Percentiles rank a stretch among this genome's conserved stretches.
Evolutionary conservation across 2,113 vertebrate species (phyloP).

Genomic region (Phyllostomus discolor): DNA sequence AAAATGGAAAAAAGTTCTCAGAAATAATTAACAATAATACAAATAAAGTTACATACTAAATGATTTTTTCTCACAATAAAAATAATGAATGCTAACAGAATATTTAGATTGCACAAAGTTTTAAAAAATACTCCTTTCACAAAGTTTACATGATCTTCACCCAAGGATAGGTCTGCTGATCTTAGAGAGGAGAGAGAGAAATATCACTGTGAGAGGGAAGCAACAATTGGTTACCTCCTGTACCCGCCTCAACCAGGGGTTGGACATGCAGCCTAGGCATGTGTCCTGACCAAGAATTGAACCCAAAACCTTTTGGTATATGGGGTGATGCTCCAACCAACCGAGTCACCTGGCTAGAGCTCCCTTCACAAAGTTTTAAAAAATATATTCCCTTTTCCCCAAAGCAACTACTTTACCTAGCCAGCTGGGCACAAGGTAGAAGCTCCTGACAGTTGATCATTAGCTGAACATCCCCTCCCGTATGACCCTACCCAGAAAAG

Average conservation of each 20-base stretch:
- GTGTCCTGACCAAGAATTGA: no score
- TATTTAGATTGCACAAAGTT: background rate
- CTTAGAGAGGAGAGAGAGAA: no score
- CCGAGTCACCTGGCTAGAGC: no score
- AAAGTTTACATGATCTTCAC: background rate
- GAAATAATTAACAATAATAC: conserved; percentile 16
- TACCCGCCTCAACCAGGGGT: no score
- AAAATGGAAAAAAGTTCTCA: background rate
- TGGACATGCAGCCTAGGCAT: no score
- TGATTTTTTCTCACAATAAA: background rate
- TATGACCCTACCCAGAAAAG: background rate
- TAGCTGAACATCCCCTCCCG: background rate
- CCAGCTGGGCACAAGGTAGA: background rate
- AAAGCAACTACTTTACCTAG: background rate
- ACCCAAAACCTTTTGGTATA: no score
- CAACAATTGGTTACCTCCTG: no score
- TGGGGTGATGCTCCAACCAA: no score
- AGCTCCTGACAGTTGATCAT: background rate
- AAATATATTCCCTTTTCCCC: background rate
- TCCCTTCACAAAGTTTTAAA: background rate
- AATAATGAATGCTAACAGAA: conserved; percentile 1
- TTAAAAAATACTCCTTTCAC: background rate
- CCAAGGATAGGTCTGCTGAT: no score
- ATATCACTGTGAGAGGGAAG: no score
- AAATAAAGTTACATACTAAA: background rate